phyloP scores from a whole-genome alignment of 2,888 invertebrate species.

The Lomographa bimaculata region DNA sequence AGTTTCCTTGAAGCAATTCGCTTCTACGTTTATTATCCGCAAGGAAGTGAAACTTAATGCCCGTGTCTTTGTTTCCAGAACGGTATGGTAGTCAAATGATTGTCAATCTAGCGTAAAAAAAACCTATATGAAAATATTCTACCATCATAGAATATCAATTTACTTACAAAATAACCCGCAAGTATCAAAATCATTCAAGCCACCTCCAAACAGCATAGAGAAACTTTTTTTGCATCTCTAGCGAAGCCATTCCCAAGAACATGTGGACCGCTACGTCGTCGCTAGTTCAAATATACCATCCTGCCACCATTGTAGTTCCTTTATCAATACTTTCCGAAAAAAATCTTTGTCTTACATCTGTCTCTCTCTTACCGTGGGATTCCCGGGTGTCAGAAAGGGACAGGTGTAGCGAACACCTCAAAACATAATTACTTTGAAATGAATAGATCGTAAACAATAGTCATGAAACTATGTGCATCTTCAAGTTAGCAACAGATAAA shows the following conservation, averaged over 20 bases:
- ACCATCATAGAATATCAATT: too few species aligned
- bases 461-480: conserved; percentile 52
- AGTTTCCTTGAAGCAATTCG: too few species aligned
- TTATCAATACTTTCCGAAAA: conserved; percentile 72
- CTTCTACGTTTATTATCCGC: too few species aligned
- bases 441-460: conserved; percentile 72
- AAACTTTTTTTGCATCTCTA: conserved; percentile 77
- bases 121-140: too few species aligned
- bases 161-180: too few species aligned
- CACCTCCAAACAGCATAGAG: conserved; percentile 43
- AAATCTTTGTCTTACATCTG: conserved; percentile 52
- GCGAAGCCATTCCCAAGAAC: conserved; percentile 79
- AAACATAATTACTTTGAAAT: conserved; percentile 69
- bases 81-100: too few species aligned
- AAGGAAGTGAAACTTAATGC: too few species aligned
- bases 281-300: conserved; percentile 82
- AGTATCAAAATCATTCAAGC: conserved; percentile 51
- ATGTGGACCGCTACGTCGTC: conserved; percentile 78
- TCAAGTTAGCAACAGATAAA: too few species aligned
- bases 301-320: conserved; percentile 78
- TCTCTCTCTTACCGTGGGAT: conserved; percentile 53
- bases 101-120: too few species aligned
- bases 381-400: conserved; percentile 44
- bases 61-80: too few species aligned
- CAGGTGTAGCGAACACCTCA: conserved; percentile 49